phyloP scores from a whole-genome alignment of 2,888 invertebrate genomes.

The Polietes domitor region DNA sequence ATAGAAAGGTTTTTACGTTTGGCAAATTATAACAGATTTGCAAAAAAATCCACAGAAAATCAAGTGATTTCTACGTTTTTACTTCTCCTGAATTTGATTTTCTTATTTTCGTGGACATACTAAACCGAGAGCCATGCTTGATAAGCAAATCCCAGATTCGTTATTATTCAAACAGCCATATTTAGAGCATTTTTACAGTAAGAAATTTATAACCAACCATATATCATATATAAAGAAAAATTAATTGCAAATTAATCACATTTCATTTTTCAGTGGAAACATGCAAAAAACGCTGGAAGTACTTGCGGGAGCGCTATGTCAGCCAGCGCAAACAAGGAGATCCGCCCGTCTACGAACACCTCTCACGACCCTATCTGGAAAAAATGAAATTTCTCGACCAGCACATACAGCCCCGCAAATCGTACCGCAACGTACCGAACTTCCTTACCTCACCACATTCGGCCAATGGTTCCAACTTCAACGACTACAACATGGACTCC shows the following conservation, averaged over 20 bases:
- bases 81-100: too few species aligned
- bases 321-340: slow-evolving; percentile 80
- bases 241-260: background rate
- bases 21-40: background rate
- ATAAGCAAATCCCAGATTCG: background rate
- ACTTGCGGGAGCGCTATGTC: slow-evolving; percentile 80
- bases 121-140: too few species aligned
- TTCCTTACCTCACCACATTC: slow-evolving; percentile 79
- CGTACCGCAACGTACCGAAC: slow-evolving; percentile 79
- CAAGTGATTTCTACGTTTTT: background rate
- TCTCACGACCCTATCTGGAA: slow-evolving; percentile 80
- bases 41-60: background rate
- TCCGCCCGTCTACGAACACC: slow-evolving; percentile 80
- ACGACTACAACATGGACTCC: slow-evolving; percentile 79
- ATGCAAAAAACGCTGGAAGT: slow-evolving; percentile 81
- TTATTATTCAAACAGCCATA: background rate
- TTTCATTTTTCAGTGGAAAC: slow-evolving; percentile 75
- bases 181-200: slow-evolving; percentile 7
- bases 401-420: slow-evolving; percentile 80
- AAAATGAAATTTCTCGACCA: slow-evolving; percentile 81
- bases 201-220: background rate
- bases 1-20: too few species aligned
- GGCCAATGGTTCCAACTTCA: slow-evolving; percentile 76
- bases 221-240: background rate
- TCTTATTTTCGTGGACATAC: too few species aligned